Percentiles rank a stretch among this genome's conserved stretches.
Conservation (phyloP, 2,888 invertebrate genomes). For the Melanchra persicariae region DNA sequence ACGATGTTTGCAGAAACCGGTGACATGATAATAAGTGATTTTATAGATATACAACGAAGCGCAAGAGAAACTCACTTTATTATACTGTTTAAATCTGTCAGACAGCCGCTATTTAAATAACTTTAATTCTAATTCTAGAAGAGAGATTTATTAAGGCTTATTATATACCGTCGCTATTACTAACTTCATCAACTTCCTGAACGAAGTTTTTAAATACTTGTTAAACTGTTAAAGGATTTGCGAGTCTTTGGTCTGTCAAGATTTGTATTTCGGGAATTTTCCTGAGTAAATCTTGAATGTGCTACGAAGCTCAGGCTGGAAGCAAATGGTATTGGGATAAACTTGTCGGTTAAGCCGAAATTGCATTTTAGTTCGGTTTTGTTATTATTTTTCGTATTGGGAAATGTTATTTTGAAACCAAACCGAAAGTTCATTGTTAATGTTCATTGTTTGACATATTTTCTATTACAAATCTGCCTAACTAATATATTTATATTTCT, state of each 20-base stretch:
- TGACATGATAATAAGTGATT: too few relatives aligned
- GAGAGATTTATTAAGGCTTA: neutral
- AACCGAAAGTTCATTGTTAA: neutral
- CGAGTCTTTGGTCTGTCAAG: slow-evolving; percentile 20
- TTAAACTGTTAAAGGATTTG: slow-evolving; percentile 30
- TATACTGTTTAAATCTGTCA: too few relatives aligned
- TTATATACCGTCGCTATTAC: neutral
- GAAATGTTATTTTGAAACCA: neutral
- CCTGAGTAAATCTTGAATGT: slow-evolving; percentile 14
- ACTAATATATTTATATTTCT: too few relatives aligned
- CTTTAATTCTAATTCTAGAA: neutral
- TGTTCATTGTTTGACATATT: too few relatives aligned
- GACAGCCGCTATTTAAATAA: too few relatives aligned
- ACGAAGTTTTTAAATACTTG: slow-evolving; percentile 36
- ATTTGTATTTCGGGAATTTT: slow-evolving; percentile 19
- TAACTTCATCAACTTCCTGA: slow-evolving; percentile 31
- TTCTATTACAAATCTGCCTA: too few relatives aligned
- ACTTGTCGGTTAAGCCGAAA: neutral
- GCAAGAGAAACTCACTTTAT: too few relatives aligned
- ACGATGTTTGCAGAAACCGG: too few relatives aligned
- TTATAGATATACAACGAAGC: too few relatives aligned
- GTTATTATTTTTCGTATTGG: neutral
- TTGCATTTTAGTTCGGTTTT: neutral
- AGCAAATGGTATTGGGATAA: slow-evolving; percentile 5
- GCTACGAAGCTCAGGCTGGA: neutral